phyloP scores from a whole-genome alignment of 2,113 vertebrate genomes.

The Rhinoderma darwinii region DNA sequence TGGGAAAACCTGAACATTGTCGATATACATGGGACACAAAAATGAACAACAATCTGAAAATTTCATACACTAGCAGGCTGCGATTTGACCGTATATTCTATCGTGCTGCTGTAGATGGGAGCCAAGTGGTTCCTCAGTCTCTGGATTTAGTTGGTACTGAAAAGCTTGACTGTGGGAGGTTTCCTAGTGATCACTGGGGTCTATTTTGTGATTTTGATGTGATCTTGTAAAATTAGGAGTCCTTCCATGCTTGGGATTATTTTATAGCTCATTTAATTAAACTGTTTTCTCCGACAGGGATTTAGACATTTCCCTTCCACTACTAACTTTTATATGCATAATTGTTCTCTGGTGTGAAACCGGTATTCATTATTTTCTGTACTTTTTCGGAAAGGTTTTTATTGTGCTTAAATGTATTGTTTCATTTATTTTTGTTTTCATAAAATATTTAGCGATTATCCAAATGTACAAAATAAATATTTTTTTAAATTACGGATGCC shows the following conservation, averaged over 20 bases:
- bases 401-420: background rate
- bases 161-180: slow-evolving; percentile 90
- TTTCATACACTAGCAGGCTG: slow-evolving; percentile 72
- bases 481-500: too few relatives aligned
- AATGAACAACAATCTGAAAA: slow-evolving; percentile 81
- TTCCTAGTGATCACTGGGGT: slow-evolving; percentile 96
- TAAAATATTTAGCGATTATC: background rate
- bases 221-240: slow-evolving; percentile 63
- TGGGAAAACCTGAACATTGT: slow-evolving; percentile 87
- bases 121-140: slow-evolving; percentile 76
- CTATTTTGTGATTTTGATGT: slow-evolving; percentile 84
- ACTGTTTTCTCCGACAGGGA: background rate
- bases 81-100: slow-evolving; percentile 91
- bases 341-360: background rate
- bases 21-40: slow-evolving; percentile 94
- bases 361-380: background rate
- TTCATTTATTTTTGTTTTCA: background rate
- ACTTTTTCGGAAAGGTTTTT: background rate
- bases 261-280: background rate
- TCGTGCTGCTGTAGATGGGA: slow-evolving; percentile 70
- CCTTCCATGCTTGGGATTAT: background rate
- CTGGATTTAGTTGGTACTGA: slow-evolving; percentile 89
- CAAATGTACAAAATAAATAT: background rate
- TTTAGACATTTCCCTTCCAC: background rate
- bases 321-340: background rate